phyloP scores from a whole-genome alignment of 2,888 invertebrate genomes.

The Calliopum simillimum region DNA sequence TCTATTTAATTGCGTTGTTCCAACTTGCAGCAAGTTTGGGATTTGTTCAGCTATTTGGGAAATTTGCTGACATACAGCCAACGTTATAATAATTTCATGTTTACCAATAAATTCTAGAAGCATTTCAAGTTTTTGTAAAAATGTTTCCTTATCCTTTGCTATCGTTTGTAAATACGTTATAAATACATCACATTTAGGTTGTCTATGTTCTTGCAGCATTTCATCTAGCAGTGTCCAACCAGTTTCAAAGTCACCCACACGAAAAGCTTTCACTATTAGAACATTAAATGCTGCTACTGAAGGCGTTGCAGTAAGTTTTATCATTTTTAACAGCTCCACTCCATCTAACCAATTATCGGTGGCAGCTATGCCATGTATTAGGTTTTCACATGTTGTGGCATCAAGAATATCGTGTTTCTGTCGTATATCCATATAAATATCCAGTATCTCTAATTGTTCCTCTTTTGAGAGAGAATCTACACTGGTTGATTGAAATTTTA shows the following conservation, averaged over 20 bases:
- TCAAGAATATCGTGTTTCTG: constrained; percentile 73
- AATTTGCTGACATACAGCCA: constrained; percentile 54
- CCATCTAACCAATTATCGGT: constrained; percentile 76
- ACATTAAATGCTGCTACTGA: constrained; percentile 69
- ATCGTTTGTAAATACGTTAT: constrained; percentile 70
- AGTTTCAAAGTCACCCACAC: constrained; percentile 61
- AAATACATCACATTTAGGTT: constrained; percentile 69
- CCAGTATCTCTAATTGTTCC: constrained; percentile 71
- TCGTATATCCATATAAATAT: constrained; percentile 64
- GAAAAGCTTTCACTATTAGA: constrained; percentile 72
- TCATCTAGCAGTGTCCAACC: constrained; percentile 74
- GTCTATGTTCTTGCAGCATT: constrained; percentile 67
- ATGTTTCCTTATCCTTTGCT: constrained; percentile 59
- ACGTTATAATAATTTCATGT: constrained; percentile 67
- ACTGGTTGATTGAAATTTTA: constrained; percentile 52
- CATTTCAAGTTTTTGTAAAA: constrained; percentile 69
- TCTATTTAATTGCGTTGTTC: constrained; percentile 52
- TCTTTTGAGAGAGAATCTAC: constrained; percentile 29
- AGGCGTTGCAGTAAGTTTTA: constrained; percentile 69
- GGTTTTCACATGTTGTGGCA: constrained; percentile 71
- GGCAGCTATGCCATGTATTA: constrained; percentile 74
- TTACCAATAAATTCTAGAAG: constrained; percentile 72
- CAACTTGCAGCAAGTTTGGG: constrained; percentile 42
- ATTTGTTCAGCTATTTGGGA: constrained; percentile 55
- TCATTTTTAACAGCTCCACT: constrained; percentile 72